Base-by-base conservation (phyloP, 2,888 invertebrate species). In the Campopleginae sp. region DNA sequence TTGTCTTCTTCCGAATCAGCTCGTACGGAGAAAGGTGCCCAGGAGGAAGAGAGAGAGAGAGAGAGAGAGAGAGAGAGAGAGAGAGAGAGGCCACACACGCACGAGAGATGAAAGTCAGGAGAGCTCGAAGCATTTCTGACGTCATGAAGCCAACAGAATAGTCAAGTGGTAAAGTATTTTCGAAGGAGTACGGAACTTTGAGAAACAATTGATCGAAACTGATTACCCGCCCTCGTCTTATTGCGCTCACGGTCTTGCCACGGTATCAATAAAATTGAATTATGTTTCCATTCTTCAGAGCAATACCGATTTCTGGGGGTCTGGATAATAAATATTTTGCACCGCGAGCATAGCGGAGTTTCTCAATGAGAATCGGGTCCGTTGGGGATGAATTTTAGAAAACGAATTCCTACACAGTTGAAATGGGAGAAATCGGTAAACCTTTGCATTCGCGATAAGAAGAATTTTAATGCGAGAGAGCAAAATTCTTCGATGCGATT, bases 21-120 rank as follows among this genome's bases (percentile, higher is more conserved):
- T 46, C 7, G 44, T 48, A 38, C 38, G 70, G 82, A 85, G 79
- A 82, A 82, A 85, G 85, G 79, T 71, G 70, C 54, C 70, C 76
- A 61, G 38, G 80, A 58, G 44, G 58, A 31, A 75, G 31, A 14
- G 23, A 23, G 17, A 27, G 7, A 27, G 61, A 19, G 44, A 68
- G 66, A 44, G 38, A n/a, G 4, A 27, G 38, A 23, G 58, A 27
- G 27, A 65, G 31, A 70, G 70, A 48, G 42, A 44, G 33, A n/a
- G 4, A 27, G 38, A 23, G 58, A 27, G 33, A 66, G 33, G 51
- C 51, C 44, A 48, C 12, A 27, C 12, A 58, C 14, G 27, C 58
- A 17, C 75, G 0, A 33, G 42, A 80, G 74, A 85, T 85, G 85
- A 85, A 85, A 85, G 85, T 85, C 85, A 75, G 51, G 72, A 58